Evolutionary conservation across 2,113 vertebrate genomes (phyloP), one percentile per base, ranked within the genome.

Genomic region (Clarias batrachus): DNA sequence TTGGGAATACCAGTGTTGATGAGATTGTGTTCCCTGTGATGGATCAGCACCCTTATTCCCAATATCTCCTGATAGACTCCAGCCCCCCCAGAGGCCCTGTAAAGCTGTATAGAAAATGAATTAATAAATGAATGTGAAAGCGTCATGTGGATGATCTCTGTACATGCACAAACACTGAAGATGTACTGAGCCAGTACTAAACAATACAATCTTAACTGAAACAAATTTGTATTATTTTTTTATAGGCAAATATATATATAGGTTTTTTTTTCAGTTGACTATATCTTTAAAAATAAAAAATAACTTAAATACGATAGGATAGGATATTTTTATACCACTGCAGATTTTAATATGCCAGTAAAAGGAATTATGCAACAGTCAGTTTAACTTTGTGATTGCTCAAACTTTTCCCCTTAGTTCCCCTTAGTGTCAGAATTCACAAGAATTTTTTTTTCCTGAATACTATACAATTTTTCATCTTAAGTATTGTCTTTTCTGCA

Each of bases 401-500:
- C 3, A 37, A 73, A 19, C 30, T 33, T 33, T 33, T 33, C 30
- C 30, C 30, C 2, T 33, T 33, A 33, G 14, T 66, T 66, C 19
- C 68, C 30, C 68, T 37, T 30, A 19, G 66, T 23, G 25, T 65
- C 4, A 3, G 63, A 65, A 27, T 65, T 4, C 25, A 65, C 25
- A 12, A 65, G 62, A 65, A 65, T 8, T 48, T 48, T 41, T 41
- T 41, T 12, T 54, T 54, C 1, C 19, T 14, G 68, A 41, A 76
- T 59, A 74, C 4, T 10, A 0, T 27, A n/a, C 41, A 6, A n/a
- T 21, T 0, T 65, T 57, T 13, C 82, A 62, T 3, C 12, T 83
- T 82, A 9, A 79, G 27, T 78, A 33, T 48, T 85, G 27, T 77
- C 63, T 37, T 54, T 57, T 37, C 33, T 87, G 83, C 89, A 99